phyloP scores from a whole-genome alignment of 2,797 vertebrate species.

The Spinibarbus caldwelli region DNA sequence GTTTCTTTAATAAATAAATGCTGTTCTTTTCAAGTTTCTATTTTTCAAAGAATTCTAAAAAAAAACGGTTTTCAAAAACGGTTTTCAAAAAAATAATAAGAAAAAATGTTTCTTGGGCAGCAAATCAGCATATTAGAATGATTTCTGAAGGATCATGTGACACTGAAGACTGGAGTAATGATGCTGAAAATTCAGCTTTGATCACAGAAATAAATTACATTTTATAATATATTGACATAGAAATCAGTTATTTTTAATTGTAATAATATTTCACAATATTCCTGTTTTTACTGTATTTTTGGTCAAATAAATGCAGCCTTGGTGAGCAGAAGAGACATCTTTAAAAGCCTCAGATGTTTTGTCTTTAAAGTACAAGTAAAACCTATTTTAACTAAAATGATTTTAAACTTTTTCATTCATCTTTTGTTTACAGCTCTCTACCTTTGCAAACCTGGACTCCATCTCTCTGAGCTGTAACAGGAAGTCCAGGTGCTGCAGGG shows the following conservation, averaged over 20 bases:
- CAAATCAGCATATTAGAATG: background rate
- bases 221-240: background rate
- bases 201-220: background rate
- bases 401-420: rapidly evolving
- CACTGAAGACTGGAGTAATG: background rate
- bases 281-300: background rate
- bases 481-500: slow-evolving; percentile 85
- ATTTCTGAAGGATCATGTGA: background rate
- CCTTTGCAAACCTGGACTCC: slow-evolving; percentile 83
- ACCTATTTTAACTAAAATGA: background rate
- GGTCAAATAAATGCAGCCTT: background rate
- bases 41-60: background rate
- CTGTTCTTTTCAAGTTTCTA: background rate
- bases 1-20: background rate
- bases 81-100: background rate
- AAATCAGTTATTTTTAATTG: background rate
- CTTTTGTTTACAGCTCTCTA: slow-evolving; percentile 53
- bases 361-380: background rate
- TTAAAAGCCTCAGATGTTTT: too few relatives aligned
- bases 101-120: too few relatives aligned
- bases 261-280: background rate
- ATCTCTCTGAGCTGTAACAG: slow-evolving; percentile 81
- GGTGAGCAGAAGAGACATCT: background rate
- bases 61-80: too few relatives aligned
- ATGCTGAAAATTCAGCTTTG: background rate